Evolutionary conservation across 2,113 vertebrate genomes (phyloP), one percentile per base, ranked within the genome.

Genomic region (Chaetorhynchus papuensis): DNA sequence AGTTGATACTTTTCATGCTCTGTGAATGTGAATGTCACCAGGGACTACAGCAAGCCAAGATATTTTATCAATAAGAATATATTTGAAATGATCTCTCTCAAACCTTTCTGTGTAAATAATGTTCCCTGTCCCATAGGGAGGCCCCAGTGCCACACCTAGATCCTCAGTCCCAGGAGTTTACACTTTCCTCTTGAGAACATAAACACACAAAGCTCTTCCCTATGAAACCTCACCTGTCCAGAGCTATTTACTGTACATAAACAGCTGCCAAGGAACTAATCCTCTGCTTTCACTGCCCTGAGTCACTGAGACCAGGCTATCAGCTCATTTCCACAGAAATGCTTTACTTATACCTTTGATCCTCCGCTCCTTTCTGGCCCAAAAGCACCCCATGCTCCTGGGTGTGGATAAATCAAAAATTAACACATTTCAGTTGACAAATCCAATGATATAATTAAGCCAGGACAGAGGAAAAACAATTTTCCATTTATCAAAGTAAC

Each of bases 191-290:
- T 45, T 79, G 65, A 90, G 72, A 89, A 89, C 54, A 77, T 31
- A 75, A 97, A 82, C 41, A 91, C 53, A 82, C 72, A 92, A 87
- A 54, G 6, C 21, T 65, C 50, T 77, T 83, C 35, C 71, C 90
- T 86, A 72, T 84, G 49, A 95, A 88, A 77, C 50, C 64, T 79
- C 52, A 71, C 74, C 60, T 83, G 45, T 50, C 52, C 52, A 30
- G 39, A 63, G 37, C 42, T 94, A 63, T 52, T 65, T 47, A 54
- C 70, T 54, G 61, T 37, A 57, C 57, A n/a, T 13, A 81, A 91
- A 47, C 26, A 83, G 50, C 90, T 97, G 96, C 95, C 97, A 97
- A 72, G 83, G 85, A 93, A 79, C 63, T 96, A 90, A 94, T 70
- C 70, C 71, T 65, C 65, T 80, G 74, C 79, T 95, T 72, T 92